Base-by-base conservation (phyloP, 2,797 vertebrate genomes). In the Sus cebifrons region DNA sequence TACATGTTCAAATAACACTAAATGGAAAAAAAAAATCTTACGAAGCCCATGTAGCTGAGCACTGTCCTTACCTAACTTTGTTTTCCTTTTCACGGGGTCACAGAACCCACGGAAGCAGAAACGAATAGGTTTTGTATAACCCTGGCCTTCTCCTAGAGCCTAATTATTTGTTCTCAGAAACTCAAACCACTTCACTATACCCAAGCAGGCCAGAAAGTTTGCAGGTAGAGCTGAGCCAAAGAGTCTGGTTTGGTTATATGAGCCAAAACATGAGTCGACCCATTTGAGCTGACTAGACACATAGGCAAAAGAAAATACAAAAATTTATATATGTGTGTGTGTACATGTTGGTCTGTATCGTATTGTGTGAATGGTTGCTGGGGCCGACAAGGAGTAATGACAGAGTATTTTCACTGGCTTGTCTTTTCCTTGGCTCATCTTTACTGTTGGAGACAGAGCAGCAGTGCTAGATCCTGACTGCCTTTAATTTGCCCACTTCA, bases 161-260 rank as follows among this genome's bases (percentile, higher is more conserved):
- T 87, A 95, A 97, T 97, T 97, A 97, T 94, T 97, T 97, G 84
- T 97, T 98, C 96, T 96, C 95, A 97, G 97, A 98, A 98, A 98
- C 86, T 94, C 81, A 97, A 97, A 94, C 96, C 97, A 94, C 97
- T 96, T 91, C 82, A 75, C 82, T 97, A 68, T 88, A 89, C 62
- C 36, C 77, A 68, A 92, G 70, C 85, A 96, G 74, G 91, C 96
- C 96, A 96, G 89, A 94, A 96, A 97, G 91, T 93, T 92, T 93
- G 70, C 97, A 97, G 96, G 97, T 97, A 96, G 71, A 60, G 49
- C 81, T 67, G 84, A 98, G 97, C 97, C 98, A 98, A 94, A 97
- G 82, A 96, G 77, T 94, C 94, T 96, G 96, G 97, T 96, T 97
- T 97, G 94, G 78, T 83, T 82, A n/a, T n/a, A 23, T 27, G 78